Percentiles rank a stretch among this genome's conserved stretches.
Conservation (phyloP, 2,888 invertebrate genomes). For the Drosophila hawaiiensis region DNA sequence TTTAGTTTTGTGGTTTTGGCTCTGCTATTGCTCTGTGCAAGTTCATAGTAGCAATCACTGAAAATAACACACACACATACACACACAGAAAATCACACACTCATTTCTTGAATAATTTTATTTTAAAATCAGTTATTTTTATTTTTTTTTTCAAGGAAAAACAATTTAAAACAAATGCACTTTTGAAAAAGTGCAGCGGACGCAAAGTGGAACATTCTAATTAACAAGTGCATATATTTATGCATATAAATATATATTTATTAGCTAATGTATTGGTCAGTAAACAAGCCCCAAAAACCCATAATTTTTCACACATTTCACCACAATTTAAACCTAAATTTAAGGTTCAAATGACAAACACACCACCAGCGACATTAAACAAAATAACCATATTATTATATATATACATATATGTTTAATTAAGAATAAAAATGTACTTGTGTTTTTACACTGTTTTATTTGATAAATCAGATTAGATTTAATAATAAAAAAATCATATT, state of each 20-base stretch:
- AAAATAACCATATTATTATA: neutral
- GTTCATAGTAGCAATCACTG: conserved; percentile 1
- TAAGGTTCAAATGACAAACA: conserved; percentile 16
- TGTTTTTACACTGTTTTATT: conserved; percentile 3
- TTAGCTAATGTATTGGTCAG: conserved; percentile 52
- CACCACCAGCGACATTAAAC: neutral
- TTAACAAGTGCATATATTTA: conserved; percentile 20
- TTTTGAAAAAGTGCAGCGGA: conserved; percentile 10
- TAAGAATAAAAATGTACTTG: neutral
- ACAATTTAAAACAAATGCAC: conserved; percentile 16
- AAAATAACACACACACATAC: conserved; percentile 2
- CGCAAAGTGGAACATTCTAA: conserved; percentile 41
- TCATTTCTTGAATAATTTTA: conserved; percentile 56
- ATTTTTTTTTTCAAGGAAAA: conserved; percentile 28
- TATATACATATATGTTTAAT: neutral
- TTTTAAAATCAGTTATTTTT: conserved; percentile 44
- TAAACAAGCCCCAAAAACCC: conserved; percentile 20
- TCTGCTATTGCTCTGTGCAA: neutral
- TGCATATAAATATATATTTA: conserved; percentile 49
- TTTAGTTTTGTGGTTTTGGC: neutral
- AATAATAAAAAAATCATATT: neutral
- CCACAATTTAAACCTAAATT: conserved; percentile 14
- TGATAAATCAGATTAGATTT: conserved; percentile 1
- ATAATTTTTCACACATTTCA: conserved; percentile 28
- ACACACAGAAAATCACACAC: conserved; percentile 26